phyloP scores from a whole-genome alignment of 2,797 vertebrate species.

The Neoniphon sammara region DNA sequence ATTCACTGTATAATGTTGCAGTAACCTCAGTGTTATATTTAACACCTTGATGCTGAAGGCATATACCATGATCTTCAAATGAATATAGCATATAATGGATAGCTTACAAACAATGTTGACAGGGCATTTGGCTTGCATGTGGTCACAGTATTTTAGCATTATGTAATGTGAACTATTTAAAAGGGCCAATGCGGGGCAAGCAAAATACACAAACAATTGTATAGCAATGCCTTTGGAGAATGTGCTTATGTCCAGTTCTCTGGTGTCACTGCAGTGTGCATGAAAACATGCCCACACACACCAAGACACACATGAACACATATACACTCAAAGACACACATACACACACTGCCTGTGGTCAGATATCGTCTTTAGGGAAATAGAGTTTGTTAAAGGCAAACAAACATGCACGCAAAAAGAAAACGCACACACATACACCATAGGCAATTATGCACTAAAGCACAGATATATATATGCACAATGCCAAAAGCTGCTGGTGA shows the following conservation, averaged over 20 bases:
- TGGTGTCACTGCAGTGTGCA: not conserved
- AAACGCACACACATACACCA: constrained; percentile 1
- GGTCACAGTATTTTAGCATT: not conserved
- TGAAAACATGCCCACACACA: constrained; percentile 24
- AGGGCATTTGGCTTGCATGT: not conserved
- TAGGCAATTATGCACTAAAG: too few species aligned
- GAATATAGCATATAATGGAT: too few species aligned
- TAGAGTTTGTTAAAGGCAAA: too few species aligned
- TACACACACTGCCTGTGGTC: not conserved
- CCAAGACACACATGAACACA: not conserved
- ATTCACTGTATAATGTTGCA: too few species aligned
- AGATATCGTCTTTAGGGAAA: not conserved
- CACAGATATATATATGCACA: constrained; percentile 3
- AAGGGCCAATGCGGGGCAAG: not conserved
- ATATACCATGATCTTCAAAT: too few species aligned
- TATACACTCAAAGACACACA: constrained; percentile 1
- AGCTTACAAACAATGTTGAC: too few species aligned
- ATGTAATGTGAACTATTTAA: not conserved
- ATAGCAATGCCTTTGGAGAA: not conserved
- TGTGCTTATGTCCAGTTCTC: constrained; percentile 13
- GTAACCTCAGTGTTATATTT: too few species aligned
- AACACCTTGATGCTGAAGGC: too few species aligned
- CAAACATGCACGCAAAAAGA: not conserved
- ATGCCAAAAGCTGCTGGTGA: constrained; percentile 35
- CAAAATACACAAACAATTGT: constrained; percentile 2